phyloP scores from a whole-genome alignment of 2,888 invertebrate genomes.

The Athalia rosae region DNA sequence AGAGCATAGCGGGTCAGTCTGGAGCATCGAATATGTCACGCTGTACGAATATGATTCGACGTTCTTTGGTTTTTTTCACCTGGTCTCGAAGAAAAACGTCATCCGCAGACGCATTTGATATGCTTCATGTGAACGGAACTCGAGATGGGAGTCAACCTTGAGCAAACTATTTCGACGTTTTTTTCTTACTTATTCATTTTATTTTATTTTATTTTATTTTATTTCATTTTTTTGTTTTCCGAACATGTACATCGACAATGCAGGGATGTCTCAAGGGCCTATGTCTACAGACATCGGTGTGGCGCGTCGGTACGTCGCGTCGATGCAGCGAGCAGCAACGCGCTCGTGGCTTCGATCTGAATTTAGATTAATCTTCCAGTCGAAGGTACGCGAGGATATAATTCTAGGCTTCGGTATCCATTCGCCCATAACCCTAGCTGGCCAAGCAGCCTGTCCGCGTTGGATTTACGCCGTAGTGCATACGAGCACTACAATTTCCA shows the following conservation, averaged over 20 bases:
- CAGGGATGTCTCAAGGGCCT: slow-evolving; percentile 31
- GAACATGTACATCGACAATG: background rate
- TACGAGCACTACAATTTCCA: slow-evolving; percentile 11
- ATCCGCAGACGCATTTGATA: too few relatives aligned
- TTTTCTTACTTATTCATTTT: background rate
- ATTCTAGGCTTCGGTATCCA: slow-evolving; percentile 29
- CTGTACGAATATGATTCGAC: background rate
- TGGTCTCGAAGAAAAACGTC: background rate
- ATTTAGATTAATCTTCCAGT: slow-evolving; percentile 40
- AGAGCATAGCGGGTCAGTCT: background rate
- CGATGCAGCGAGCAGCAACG: slow-evolving; percentile 6
- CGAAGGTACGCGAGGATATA: slow-evolving; percentile 34
- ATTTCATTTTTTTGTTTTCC: background rate
- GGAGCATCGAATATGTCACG: slow-evolving; percentile 23
- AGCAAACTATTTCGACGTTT: slow-evolving; percentile 28
- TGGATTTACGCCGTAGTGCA: slow-evolving; percentile 8
- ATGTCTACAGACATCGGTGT: background rate
- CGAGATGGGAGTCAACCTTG: background rate
- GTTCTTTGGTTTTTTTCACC: background rate
- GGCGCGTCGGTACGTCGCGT: slow-evolving; percentile 14
- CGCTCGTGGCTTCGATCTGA: slow-evolving; percentile 28
- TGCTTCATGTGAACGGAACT: background rate
- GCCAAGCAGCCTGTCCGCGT: slow-evolving; percentile 9
- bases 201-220: background rate
- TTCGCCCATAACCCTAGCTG: slow-evolving; percentile 28